These are phyloP conservation scores for Drosophila kuntzei DNA, from an alignment of 2,888 invertebrate genomes.

Conservation along the genomic window DNA sequence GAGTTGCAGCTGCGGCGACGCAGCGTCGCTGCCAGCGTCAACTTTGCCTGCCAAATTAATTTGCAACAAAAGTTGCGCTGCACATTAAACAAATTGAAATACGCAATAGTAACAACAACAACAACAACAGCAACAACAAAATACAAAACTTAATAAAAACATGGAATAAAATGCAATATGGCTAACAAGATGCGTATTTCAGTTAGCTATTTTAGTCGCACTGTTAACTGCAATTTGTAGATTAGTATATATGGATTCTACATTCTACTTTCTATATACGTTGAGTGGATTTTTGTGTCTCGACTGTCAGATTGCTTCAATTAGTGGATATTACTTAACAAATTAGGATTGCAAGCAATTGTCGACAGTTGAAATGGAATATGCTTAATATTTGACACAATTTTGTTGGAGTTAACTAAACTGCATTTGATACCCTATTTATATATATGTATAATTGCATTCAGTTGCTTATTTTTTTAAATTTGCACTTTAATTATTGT, in stretches of 20 bases:
- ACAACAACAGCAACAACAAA: slow-evolving; percentile 4
- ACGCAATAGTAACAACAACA: slow-evolving; percentile 36
- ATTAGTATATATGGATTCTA: slow-evolving; percentile 32
- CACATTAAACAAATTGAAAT: slow-evolving; percentile 74
- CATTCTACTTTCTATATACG: not conserved
- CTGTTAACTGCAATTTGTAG: slow-evolving; percentile 31
- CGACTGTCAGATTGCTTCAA: slow-evolving; percentile 1
- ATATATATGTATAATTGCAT: not conserved
- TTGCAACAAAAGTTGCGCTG: slow-evolving; percentile 74
- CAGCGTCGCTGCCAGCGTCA: slow-evolving; percentile 56
- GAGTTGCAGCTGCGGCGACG: not conserved
- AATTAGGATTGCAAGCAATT: not conserved
- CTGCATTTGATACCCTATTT: not conserved
- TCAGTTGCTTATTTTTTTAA: not conserved
- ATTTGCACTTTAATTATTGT: not conserved
- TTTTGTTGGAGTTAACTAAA: not conserved
- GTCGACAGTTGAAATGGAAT: not conserved
- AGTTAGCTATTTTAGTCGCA: slow-evolving; percentile 7
- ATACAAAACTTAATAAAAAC: slow-evolving; percentile 10
- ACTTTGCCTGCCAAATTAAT: slow-evolving; percentile 75
- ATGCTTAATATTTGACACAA: not conserved
- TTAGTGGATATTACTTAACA: slow-evolving; percentile 1
- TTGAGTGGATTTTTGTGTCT: slow-evolving; percentile 6
- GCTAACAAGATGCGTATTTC: slow-evolving; percentile 13
- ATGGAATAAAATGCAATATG: slow-evolving; percentile 19